Evolutionary conservation across 2,113 vertebrate species (phyloP).

Genomic region (Ailuropoda melanoleuca): DNA sequence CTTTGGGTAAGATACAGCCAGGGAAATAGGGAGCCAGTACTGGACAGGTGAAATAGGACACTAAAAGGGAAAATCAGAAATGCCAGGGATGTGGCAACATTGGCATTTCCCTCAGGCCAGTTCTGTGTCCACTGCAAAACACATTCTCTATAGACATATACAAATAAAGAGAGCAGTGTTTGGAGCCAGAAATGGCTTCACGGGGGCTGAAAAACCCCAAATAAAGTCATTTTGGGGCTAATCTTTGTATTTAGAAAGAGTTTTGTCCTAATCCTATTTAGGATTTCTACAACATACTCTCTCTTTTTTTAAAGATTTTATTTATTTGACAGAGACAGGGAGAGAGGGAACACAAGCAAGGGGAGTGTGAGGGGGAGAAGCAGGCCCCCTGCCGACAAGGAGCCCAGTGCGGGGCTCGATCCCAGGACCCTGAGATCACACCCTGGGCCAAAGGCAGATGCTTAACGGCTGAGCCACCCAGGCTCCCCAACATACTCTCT

Average conservation of each 20-base stretch:
- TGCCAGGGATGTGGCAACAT: neutral
- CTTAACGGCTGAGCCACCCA: too few species aligned
- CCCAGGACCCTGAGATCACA: too few species aligned
- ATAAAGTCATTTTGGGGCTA: neutral
- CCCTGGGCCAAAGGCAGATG: too few species aligned
- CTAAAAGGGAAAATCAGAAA: neutral
- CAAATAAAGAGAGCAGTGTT: neutral
- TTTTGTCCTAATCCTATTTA: neutral
- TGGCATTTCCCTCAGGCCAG: neutral
- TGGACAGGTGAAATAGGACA: fast-evolving
- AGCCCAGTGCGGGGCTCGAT: too few species aligned
- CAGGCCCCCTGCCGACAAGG: too few species aligned
- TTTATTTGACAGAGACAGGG: too few species aligned
- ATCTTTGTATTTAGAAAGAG: constrained; percentile 1
- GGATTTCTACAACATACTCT: neutral
- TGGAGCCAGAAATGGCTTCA: neutral
- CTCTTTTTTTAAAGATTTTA: too few species aligned
- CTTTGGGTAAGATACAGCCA: neutral
- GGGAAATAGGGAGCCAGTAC: too few species aligned
- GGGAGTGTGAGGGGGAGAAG: too few species aligned
- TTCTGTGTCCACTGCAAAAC: neutral
- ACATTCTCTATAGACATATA: neutral
- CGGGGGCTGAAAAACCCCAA: neutral
- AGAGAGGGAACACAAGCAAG: too few species aligned
- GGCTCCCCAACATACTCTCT: neutral